phyloP scores from a whole-genome alignment of 2,888 invertebrate genomes.

The Cerastis leucographa region DNA sequence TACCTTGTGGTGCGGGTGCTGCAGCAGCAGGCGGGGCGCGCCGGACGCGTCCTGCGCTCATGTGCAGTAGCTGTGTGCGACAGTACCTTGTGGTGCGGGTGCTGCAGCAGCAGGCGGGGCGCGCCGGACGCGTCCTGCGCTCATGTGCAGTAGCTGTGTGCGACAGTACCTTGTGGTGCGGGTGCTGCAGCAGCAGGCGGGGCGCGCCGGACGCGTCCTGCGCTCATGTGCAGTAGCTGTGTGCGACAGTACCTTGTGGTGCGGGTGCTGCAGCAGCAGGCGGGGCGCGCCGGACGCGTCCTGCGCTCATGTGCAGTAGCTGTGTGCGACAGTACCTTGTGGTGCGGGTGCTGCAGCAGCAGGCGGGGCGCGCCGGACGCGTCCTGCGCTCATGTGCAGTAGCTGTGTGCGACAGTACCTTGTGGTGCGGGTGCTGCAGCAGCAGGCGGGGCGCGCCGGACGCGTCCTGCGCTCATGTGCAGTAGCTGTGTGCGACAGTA shows the following conservation, averaged over 20 bases:
- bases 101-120: conserved; percentile 87
- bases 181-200: conserved; percentile 84
- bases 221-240: conserved; percentile 6
- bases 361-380: too few relatives aligned
- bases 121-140: conserved; percentile 85
- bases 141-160: conserved; percentile 23
- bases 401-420: conserved; percentile 68
- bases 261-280: conserved; percentile 86
- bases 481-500: conserved; percentile 67
- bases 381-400: conserved; percentile 74
- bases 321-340: conserved; percentile 67
- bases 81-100: conserved; percentile 67
- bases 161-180: conserved; percentile 31
- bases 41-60: conserved; percentile 91
- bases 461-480: conserved; percentile 70
- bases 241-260: conserved; percentile 73
- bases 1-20: conserved; percentile 37
- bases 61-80: conserved; percentile 75
- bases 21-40: conserved; percentile 75
- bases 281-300: conserved; percentile 10
- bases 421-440: conserved; percentile 66
- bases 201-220: conserved; percentile 89
- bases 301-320: too few relatives aligned
- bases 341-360: conserved; percentile 62
- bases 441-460: conserved; percentile 90